Evolutionary conservation across 2,113 vertebrate genomes (phyloP).

Genomic region (Bubo blakistoni): DNA sequence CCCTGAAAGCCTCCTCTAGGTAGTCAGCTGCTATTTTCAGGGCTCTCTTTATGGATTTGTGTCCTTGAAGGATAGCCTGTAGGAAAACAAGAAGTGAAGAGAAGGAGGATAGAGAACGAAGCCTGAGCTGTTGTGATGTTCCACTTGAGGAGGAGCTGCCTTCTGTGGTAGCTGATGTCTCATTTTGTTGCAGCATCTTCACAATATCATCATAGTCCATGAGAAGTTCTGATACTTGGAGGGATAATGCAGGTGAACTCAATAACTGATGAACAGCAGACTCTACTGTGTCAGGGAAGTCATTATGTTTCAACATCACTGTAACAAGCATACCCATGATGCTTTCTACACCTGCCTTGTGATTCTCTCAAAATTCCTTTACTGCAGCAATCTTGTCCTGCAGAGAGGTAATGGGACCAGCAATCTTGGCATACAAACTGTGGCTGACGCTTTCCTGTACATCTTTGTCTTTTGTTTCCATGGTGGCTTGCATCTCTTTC

Average conservation of each 20-base stretch:
- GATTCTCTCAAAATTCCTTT: neutral
- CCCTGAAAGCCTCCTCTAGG: conserved; percentile 34
- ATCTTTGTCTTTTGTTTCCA: neutral
- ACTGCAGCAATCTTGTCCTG: neutral
- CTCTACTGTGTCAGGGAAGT: conserved; percentile 8
- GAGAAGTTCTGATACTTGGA: conserved; percentile 48
- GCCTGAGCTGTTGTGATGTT: neutral
- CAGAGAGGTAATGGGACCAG: neutral
- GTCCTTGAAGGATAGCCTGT: neutral
- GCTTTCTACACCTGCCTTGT: neutral
- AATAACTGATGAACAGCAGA: conserved; percentile 20
- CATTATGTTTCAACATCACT: conserved; percentile 6
- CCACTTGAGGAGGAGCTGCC: neutral
- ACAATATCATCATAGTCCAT: neutral
- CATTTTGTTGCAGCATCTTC: neutral
- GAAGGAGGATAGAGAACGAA: neutral
- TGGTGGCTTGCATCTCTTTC: conserved; percentile 36
- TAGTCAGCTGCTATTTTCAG: conserved; percentile 1
- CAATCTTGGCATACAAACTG: neutral
- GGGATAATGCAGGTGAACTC: conserved; percentile 33
- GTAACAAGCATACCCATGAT: neutral
- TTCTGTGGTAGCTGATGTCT: neutral
- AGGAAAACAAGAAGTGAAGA: conserved; percentile 12
- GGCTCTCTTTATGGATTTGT: neutral
- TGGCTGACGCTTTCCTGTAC: neutral